These are phyloP conservation scores for Poecile montanus DNA, from an alignment of 2,797 vertebrate genomes.

Conservation along the genomic window DNA sequence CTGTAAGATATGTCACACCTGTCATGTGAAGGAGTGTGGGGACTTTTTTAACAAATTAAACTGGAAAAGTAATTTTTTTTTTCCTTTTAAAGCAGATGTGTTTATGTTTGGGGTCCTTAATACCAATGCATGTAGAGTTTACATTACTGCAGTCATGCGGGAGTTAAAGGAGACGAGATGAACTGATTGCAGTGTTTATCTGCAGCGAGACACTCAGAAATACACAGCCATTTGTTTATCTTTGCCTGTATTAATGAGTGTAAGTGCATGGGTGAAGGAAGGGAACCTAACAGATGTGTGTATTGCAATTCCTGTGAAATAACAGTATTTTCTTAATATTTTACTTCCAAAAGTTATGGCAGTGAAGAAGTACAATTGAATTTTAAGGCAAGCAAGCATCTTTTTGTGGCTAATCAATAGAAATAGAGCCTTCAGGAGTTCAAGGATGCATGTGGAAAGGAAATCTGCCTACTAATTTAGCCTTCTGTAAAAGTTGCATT, in stretches of 20 bases:
- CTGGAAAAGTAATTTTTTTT: not conserved
- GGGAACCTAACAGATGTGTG: fast-evolving
- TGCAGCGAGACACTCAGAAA: not conserved
- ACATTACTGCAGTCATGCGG: not conserved
- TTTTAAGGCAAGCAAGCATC: not conserved
- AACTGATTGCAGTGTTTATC: not conserved
- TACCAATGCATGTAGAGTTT: not conserved
- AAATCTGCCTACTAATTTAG: not conserved
- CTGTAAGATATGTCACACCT: not conserved
- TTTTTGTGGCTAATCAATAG: not conserved
- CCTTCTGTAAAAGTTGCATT: not conserved
- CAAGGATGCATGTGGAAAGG: not conserved
- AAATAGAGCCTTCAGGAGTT: not conserved
- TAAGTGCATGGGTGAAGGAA: not conserved
- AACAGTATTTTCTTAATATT: not conserved
- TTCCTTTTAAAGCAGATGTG: not conserved
- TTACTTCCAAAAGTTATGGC: not conserved
- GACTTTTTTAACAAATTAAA: not conserved
- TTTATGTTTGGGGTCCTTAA: not conserved
- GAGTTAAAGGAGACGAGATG: not conserved
- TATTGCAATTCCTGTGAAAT: not conserved
- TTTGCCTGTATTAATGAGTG: not conserved
- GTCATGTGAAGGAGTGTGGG: not conserved
- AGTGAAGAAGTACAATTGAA: not conserved
- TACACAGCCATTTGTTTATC: not conserved